phyloP scores from a whole-genome alignment of 2,113 vertebrate genomes.

The Oncorhynchus mykiss region DNA sequence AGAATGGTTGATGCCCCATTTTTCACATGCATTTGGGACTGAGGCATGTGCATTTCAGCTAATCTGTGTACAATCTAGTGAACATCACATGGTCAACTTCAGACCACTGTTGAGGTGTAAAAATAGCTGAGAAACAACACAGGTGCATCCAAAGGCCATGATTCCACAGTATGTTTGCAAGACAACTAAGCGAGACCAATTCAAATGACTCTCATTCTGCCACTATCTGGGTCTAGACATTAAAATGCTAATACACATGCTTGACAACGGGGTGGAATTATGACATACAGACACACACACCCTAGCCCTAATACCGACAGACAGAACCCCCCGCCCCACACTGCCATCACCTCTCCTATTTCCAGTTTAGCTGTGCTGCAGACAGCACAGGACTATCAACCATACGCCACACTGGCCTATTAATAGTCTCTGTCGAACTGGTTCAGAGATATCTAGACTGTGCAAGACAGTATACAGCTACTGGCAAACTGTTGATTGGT shows the following conservation, averaged over 20 bases:
- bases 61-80: background rate
- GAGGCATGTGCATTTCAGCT: background rate
- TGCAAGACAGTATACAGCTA: background rate
- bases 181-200: background rate
- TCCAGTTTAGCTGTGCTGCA: background rate
- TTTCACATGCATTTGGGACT: background rate
- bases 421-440: background rate
- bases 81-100: background rate
- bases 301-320: background rate
- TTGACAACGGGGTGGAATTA: no score
- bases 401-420: background rate
- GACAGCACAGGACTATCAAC: background rate
- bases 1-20: background rate
- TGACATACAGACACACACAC: background rate
- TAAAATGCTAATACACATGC: background rate
- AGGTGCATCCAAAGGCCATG: slow-evolving; percentile 2
- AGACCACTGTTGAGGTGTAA: background rate
- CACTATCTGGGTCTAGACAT: background rate
- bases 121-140: background rate
- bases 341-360: background rate
- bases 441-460: background rate
- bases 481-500: background rate
- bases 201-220: background rate
- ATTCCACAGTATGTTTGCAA: background rate
- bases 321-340: background rate